A percentile compares a stretch with the other conserved stretches of the same genome.
Evolutionary conservation across 2,888 invertebrate species (phyloP).

Genomic region (Drosophila nigricruria): DNA sequence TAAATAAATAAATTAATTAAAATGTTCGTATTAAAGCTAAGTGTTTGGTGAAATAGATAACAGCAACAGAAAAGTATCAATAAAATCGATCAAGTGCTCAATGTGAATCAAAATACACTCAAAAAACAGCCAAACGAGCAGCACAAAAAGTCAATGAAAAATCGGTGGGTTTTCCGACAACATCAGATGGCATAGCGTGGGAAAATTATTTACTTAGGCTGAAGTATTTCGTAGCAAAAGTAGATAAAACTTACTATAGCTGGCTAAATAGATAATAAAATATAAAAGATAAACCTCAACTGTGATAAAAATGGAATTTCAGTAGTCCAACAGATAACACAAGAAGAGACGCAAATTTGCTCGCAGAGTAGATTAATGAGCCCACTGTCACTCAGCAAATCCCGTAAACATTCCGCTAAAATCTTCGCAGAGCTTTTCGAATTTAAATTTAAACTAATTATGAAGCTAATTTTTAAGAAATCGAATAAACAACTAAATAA

Average conservation of each 20-base stretch:
- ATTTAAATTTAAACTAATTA: conserved; percentile 72
- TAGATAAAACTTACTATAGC: conserved; percentile 19
- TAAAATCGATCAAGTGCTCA: conserved; percentile 36
- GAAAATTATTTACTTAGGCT: conserved; percentile 65
- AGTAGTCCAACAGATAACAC: conserved; percentile 44
- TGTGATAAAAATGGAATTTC: conserved; percentile 40
- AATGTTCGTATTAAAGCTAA: neutral
- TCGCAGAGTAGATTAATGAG: conserved; percentile 47
- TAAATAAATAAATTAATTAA: conserved; percentile 1
- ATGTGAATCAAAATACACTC: conserved; percentile 33
- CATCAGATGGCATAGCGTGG: conserved; percentile 65
- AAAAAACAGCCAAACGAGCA: conserved; percentile 11
- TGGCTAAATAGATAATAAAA: conserved; percentile 34
- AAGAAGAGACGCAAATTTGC: conserved; percentile 11
- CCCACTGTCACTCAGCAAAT: conserved; percentile 56
- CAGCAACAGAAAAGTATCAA: conserved; percentile 36
- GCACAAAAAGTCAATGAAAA: conserved; percentile 62
- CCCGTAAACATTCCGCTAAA: conserved; percentile 27
- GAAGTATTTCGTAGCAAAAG: conserved; percentile 5
- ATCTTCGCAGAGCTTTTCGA: conserved; percentile 38
- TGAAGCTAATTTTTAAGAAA: conserved; percentile 58
- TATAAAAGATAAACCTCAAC: conserved; percentile 33
- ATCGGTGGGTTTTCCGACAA: conserved; percentile 35
- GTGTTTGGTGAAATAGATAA: conserved; percentile 22
- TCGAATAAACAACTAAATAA: conserved; percentile 37